Evolutionary conservation across 2,113 vertebrate genomes (phyloP).

Genomic region (Archilochus colubris): DNA sequence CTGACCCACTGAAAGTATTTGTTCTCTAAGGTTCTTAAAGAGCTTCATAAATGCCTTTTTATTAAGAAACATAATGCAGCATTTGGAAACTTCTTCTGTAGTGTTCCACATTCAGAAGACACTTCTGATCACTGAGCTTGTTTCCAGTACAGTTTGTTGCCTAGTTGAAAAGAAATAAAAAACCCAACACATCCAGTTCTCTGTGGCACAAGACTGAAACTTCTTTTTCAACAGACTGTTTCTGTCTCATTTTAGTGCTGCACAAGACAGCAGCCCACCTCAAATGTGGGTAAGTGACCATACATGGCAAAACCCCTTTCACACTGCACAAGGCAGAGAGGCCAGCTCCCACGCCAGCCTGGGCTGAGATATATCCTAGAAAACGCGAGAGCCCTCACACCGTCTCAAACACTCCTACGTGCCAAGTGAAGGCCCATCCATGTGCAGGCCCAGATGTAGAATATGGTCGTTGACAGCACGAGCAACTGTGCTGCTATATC

Average conservation of each 20-base stretch:
- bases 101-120: not conserved
- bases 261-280: not conserved
- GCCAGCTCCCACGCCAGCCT: not conserved
- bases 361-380: not conserved
- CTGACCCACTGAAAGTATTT: conserved; percentile 13
- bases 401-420: not conserved
- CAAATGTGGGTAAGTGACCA: not conserved
- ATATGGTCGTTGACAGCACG: not conserved
- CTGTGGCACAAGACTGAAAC: not conserved
- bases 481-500: not conserved
- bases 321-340: not conserved
- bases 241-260: not conserved
- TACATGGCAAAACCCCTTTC: not conserved
- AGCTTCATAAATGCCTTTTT: conserved; percentile 11
- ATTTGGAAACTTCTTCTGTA: not conserved
- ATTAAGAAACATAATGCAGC: not conserved
- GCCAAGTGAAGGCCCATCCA: not conserved
- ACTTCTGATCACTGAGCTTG: not conserved
- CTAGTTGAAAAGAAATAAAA: not conserved
- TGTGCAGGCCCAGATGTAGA: not conserved
- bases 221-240: not conserved
- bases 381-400: rapidly evolving
- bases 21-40: not conserved
- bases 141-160: not conserved
- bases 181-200: not conserved